Base-by-base conservation (phyloP, 2,113 vertebrate species). In the Callopanchax toddi region DNA sequence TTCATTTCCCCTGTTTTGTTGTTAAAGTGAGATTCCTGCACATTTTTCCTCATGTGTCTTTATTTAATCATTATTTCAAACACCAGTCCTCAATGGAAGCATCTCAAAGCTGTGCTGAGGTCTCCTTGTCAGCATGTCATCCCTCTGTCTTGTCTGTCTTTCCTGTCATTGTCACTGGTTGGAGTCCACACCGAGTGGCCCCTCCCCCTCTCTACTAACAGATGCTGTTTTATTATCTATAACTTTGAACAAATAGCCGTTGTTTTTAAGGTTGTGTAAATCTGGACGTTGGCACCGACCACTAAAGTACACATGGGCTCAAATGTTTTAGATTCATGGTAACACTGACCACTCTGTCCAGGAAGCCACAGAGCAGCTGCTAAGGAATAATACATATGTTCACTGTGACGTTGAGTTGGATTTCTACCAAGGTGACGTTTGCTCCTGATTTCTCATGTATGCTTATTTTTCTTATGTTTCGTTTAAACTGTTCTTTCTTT, bases 121-220 rank as follows among this genome's bases (percentile, higher is more conserved):
- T 85, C 61, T 39, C 58, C 64, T 55, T 57, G 68, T 16, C 67
- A 50, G 73, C 65, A 2, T 63, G 78, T 80, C 82, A 71, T 44
- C 71, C 83, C 50, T 46, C 50, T 66, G 50, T 61, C 65, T 81
- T 80, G 66, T 89, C 74, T 78, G 86, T 86, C 89, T 84, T 84
- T 79, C 77, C 85, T 79, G 80, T 84, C 78, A 89, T 81, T 81
- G 86, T 88, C 74, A 67, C 40, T 17, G n/a, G 18, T 54, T 53
- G 52, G 64, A 51, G 20, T 32, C 43, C 56, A 45, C 44, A 46
- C 72, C 37, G 46, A 45, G 59, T 21, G 22, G 6, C 36, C 25
- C 37, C 32, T 54, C 39, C 11, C 25, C 16, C 1, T n/a, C 2
- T 9, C 1, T 11, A 34, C 36, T 74, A 0, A 5, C 48, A 46